Evolutionary conservation across 2,888 invertebrate genomes (phyloP), one percentile per base, ranked within the genome.

Genomic region (Sipunculus nudus): DNA sequence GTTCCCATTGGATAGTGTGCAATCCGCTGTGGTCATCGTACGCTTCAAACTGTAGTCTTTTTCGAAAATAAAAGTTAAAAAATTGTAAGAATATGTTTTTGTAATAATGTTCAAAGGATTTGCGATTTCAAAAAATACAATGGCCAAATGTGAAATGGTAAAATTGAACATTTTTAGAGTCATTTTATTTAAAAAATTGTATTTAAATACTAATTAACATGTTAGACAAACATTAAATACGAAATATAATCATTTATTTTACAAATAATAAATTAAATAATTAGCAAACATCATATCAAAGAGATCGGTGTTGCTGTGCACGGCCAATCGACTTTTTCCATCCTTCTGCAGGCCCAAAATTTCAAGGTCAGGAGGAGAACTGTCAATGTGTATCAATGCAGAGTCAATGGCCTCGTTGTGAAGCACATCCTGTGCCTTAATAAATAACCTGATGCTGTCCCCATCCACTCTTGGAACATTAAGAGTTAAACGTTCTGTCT

Each of bases 331-430:
- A 16, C 21, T 23, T 5, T n/a, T 21, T 6, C 54, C 54, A 19
- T 54, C 31, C 31, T 35, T 25, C 19, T 28, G 19, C 54, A 54
- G 45, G 23, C 54, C 19, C 19, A 45, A 28, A 16, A 31, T 25
- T n/a, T 45, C 23, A n/a, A 54, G 21, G 16, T 31, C 23, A n/a
- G 54, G 45, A 19, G 43, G 32, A 29, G 54, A 45, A 25, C 45
- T 45, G 54, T 54, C 54, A 13, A 54, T 35, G 54, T 54, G 54
- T n/a, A 54, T 35, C 25, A 54, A 25, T 2, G 45, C 29, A 21
- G 28, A 28, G 35, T 54, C 54, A 16, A 29, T 54, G 19, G 29
- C 45, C 23, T 13, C 23, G 45, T 53, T 53, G 21, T 29, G n/a
- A 39, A 54, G 26, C 23, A 54, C 45, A 28, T 54, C 54, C 1